Evolutionary conservation across 1,140 invertebrate species (phyloP), one percentile per base, ranked within the genome.

Genomic region (Adelges cooleyi): DNA sequence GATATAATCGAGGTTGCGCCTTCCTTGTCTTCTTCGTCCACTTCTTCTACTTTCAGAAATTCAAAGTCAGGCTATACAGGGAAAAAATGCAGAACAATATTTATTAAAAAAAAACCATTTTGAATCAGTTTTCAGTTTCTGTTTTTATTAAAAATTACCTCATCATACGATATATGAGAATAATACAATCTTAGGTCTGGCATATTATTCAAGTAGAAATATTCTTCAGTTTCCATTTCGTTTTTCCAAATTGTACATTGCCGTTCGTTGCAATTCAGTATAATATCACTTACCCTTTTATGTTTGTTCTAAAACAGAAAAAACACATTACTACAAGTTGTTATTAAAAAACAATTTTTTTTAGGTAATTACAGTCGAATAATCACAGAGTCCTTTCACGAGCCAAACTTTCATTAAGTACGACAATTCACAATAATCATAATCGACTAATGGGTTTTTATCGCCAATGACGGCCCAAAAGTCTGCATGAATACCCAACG

Each of bases 331-430:
- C 27, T 10, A 46, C 5, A 65, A 49, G 36, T 49, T 25, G n/a
- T 22, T 17, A 22, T 17, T 48, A 15, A 53, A 27, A 23, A 51
- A 51, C 10, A 18, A 53, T 29, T 53, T 27, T 17, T 5, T 53
- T n/a, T n/a, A n/a, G n/a, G n/a, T n/a, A n/a, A n/a, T 69, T 68
- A 71, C 70, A 48, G 65, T 52, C 36, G 70, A 23, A 59, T 77
- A 70, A 71, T 81, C 79, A 74, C 79, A 80, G 20, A 80, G 71
- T 29, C 72, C 71, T 70, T 81, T 81, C 6, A 80, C 66, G 29
- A 80, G 71, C 77, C 78, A 79, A 29, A 81, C 76, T 69, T 74
- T 73, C 68, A 75, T 73, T 48, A 77, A 74, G 42, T 76, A 76
- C 46, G 72, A 72, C 17, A 80, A 68, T 56, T 80, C 75, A 72